Conservation (phyloP, 2,888 invertebrate genomes). For the Meliscaeva auricollis region DNA sequence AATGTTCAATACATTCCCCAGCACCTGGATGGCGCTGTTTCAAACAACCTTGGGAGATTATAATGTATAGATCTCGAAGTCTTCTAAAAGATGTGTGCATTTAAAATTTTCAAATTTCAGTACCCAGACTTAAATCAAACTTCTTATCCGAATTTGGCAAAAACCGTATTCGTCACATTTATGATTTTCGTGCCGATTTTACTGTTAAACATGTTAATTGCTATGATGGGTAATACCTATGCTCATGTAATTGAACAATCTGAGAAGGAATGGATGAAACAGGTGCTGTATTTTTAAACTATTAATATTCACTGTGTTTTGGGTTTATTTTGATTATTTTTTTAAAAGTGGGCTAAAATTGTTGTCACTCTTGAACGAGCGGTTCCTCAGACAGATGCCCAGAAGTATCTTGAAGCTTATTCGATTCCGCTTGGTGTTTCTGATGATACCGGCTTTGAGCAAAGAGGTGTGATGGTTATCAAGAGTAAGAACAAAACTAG, state of each 20-base stretch:
- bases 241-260: slow-evolving; percentile 99
- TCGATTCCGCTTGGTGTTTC: slow-evolving; percentile 95
- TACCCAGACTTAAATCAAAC: slow-evolving; percentile 96
- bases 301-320: not conserved
- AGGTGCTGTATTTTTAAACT: slow-evolving; percentile 85
- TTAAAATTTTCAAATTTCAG: too few species aligned
- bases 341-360: slow-evolving; percentile 97
- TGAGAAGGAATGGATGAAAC: slow-evolving; percentile 99
- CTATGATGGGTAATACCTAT: slow-evolving; percentile 99
- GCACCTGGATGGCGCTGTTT: slow-evolving; percentile 99
- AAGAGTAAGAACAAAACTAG: slow-evolving; percentile 98
- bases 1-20: slow-evolving; percentile 92
- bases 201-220: slow-evolving; percentile 97
- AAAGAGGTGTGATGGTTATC: slow-evolving; percentile 98
- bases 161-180: slow-evolving; percentile 98
- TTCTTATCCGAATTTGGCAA: slow-evolving; percentile 95
- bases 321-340: not conserved
- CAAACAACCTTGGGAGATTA: slow-evolving; percentile 99
- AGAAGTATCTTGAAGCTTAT: slow-evolving; percentile 96
- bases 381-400: slow-evolving; percentile 94
- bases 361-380: slow-evolving; percentile 98
- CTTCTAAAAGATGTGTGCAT: too few species aligned
- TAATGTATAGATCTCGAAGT: slow-evolving; percentile 87
- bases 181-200: slow-evolving; percentile 99
- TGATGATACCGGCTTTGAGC: slow-evolving; percentile 93